A percentile compares a stretch with the other conserved stretches of the same genome.
phyloP scores from a whole-genome alignment of 2,797 vertebrate genomes.

The Staurois parvus region DNA sequence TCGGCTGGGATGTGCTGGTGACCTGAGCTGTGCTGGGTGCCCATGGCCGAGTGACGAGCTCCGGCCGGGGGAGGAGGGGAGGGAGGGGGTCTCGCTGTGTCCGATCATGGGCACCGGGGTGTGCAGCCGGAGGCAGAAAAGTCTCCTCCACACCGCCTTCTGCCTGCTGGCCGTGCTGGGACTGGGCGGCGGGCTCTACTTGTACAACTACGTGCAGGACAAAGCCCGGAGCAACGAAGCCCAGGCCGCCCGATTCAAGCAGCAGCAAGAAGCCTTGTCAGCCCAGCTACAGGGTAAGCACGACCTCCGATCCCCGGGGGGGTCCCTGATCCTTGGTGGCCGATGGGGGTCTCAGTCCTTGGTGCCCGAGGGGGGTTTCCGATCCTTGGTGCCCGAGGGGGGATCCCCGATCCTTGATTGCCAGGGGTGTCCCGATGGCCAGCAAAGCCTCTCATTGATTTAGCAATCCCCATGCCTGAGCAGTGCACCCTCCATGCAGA shows the following conservation, averaged over 20 bases:
- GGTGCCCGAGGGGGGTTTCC: too few relatives aligned
- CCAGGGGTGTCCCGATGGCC: neutral
- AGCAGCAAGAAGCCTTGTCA: constrained; percentile 76
- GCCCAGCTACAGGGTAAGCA: constrained; percentile 76
- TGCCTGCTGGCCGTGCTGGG: constrained; percentile 65
- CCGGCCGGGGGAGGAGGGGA: too few relatives aligned
- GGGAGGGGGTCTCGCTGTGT: neutral
- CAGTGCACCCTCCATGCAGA: neutral
- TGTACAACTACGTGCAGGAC: constrained; percentile 69
- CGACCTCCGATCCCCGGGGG: neutral
- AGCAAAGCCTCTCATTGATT: constrained; percentile 44
- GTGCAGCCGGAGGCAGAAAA: constrained; percentile 74
- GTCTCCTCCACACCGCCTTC: constrained; percentile 68
- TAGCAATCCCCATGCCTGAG: constrained; percentile 15
- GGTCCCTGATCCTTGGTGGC: too few relatives aligned
- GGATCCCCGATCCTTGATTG: too few relatives aligned
- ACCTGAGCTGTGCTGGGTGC: constrained; percentile 23
- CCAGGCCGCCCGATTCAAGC: constrained; percentile 69
- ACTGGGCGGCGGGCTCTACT: constrained; percentile 65
- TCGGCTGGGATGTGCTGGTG: constrained; percentile 11
- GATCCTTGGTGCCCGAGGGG: too few relatives aligned
- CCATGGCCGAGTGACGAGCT: constrained; percentile 21
- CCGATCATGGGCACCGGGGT: constrained; percentile 69
- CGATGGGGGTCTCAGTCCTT: too few relatives aligned
- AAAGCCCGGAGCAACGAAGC: constrained; percentile 64